phyloP scores from a whole-genome alignment of 2,797 vertebrate genomes.

The Phoeniculus purpureus region DNA sequence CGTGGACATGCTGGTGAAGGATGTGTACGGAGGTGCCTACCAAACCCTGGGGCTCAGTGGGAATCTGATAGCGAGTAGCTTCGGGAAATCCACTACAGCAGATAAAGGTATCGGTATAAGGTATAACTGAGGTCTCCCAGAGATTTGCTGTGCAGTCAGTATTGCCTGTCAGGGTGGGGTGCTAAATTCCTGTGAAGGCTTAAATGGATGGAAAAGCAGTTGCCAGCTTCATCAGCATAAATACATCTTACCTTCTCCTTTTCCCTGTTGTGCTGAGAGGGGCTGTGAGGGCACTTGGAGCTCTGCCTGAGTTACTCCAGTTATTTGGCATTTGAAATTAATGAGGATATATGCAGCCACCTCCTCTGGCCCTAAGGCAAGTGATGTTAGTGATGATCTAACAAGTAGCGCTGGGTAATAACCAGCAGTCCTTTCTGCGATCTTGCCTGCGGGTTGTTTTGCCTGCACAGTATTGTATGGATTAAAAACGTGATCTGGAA shows the following conservation, averaged over 20 bases:
- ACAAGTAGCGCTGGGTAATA: neutral
- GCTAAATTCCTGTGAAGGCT: neutral
- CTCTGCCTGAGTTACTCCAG: neutral
- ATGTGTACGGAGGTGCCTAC: constrained; percentile 94
- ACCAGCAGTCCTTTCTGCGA: neutral
- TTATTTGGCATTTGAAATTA: neutral
- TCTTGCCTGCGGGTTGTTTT: neutral
- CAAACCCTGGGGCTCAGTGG: constrained; percentile 92
- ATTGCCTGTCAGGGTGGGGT: neutral
- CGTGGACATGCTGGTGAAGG: constrained; percentile 98
- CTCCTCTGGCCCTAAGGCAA: neutral
- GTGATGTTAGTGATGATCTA: neutral
- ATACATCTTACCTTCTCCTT: neutral
- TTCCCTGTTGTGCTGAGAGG: neutral
- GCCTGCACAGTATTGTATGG: neutral
- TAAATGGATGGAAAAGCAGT: neutral
- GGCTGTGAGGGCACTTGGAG: neutral
- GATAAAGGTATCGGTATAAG: constrained; percentile 84
- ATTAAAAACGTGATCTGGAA: neutral
- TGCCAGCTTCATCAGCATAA: neutral
- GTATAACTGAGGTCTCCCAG: neutral
- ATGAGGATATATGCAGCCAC: neutral
- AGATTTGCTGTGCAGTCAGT: neutral
- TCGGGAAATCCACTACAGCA: constrained; percentile 93
- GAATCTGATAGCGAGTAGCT: constrained; percentile 96